Percentiles rank a stretch among this genome's conserved stretches.
Evolutionary conservation across 2,888 invertebrate species (phyloP).

Genomic region (Caradrina clavipalpis): DNA sequence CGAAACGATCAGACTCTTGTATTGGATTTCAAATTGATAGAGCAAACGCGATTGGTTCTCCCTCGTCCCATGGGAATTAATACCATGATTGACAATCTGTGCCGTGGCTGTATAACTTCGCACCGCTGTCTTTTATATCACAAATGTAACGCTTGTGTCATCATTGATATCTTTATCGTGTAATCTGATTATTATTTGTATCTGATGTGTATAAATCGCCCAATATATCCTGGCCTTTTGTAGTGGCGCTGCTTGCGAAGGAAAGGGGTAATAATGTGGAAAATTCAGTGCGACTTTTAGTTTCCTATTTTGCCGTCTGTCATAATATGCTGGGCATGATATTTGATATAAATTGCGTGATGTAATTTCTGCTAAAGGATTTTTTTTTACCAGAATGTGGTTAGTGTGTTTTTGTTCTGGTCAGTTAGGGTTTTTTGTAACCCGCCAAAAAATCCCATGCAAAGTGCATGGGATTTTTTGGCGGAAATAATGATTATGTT

Average conservation of each 20-base stretch:
- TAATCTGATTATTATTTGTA: conserved; percentile 42
- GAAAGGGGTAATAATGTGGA: neutral
- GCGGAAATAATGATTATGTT: conserved; percentile 6
- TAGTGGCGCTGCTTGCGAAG: neutral
- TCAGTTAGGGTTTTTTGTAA: conserved; percentile 18
- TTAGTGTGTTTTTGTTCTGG: conserved; percentile 30
- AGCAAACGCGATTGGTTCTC: conserved; percentile 33
- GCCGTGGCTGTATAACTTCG: conserved; percentile 9
- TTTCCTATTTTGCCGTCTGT: conserved; percentile 15
- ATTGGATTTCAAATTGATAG: conserved; percentile 32
- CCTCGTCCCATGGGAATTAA: conserved; percentile 28
- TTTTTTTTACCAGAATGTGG: conserved; percentile 15
- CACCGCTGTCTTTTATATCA: conserved; percentile 12
- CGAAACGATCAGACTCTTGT: conserved; percentile 23
- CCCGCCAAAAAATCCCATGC: no score
- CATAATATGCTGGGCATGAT: conserved; percentile 18
- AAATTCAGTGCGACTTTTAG: conserved; percentile 1
- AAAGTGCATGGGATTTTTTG: conserved; percentile 12
- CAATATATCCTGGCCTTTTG: conserved; percentile 5
- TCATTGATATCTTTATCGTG: conserved; percentile 19
- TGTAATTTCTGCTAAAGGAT: conserved; percentile 12
- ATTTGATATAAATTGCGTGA: conserved; percentile 25
- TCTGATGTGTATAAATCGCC: conserved; percentile 8
- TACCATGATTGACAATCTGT: conserved; percentile 27
- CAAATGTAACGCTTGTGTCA: conserved; percentile 25